These are phyloP conservation scores for Chrysemys picta DNA, from an alignment of 2,113 vertebrate species.

Conservation along the genomic window DNA sequence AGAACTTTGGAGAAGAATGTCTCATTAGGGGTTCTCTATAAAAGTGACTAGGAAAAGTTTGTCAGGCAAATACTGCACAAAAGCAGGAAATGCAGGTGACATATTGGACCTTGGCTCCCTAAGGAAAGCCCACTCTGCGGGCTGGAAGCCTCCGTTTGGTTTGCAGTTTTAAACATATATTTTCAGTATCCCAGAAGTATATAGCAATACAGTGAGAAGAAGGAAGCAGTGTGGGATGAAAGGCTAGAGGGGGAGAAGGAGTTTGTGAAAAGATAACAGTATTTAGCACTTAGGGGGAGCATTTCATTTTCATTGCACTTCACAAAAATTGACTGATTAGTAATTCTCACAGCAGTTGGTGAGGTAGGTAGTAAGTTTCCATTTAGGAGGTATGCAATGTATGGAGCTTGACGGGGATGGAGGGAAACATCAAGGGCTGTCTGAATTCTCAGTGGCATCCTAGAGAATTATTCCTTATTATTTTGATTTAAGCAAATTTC, in stretches of 20 bases:
- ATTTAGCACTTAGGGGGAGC: conserved; percentile 45
- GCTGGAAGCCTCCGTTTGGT: not conserved
- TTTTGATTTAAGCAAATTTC: conserved; percentile 66
- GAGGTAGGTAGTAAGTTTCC: conserved; percentile 48
- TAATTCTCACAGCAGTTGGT: conserved; percentile 56
- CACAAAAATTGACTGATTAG: conserved; percentile 63
- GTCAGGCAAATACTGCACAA: not conserved
- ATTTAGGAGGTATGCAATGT: conserved; percentile 17
- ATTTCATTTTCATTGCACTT: conserved; percentile 55
- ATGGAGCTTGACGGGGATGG: conserved; percentile 27
- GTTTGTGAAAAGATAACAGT: conserved; percentile 43
- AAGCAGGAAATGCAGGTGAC: not conserved
- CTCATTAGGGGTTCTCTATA: conserved; percentile 10
- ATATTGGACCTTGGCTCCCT: not conserved
- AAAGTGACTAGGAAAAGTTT: conserved; percentile 14
- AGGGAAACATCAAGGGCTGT: conserved; percentile 48
- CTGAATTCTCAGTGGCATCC: conserved; percentile 61
- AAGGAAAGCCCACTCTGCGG: conserved; percentile 10
- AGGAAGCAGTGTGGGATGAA: conserved; percentile 9
- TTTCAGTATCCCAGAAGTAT: not conserved
- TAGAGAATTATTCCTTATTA: conserved; percentile 63
- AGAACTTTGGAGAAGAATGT: conserved; percentile 18
- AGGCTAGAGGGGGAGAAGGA: not conserved
- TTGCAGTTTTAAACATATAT: not conserved
- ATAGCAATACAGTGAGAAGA: not conserved